Evolutionary conservation across 2,113 vertebrate species (phyloP).

Genomic region (Mola mola): DNA sequence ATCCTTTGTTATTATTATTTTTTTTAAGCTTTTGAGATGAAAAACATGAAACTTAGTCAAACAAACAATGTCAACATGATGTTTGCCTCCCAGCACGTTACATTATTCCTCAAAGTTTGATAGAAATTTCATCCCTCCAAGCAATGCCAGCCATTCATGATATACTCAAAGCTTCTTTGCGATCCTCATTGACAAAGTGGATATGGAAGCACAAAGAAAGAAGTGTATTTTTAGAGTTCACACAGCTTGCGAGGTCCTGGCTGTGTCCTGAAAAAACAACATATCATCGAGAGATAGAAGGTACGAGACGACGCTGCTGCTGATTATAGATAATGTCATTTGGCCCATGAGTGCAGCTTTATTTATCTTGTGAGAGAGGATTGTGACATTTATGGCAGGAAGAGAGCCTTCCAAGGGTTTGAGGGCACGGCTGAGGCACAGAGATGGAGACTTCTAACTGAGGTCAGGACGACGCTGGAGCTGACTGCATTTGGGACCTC

Average conservation of each 20-base stretch:
- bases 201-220: slow-evolving; percentile 6
- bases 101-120: neutral
- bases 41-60: too few species aligned
- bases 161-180: neutral
- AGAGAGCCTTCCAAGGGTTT: slow-evolving; percentile 76
- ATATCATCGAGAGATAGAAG: slow-evolving; percentile 43
- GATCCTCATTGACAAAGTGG: slow-evolving; percentile 5
- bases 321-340: slow-evolving; percentile 73
- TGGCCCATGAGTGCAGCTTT: slow-evolving; percentile 46
- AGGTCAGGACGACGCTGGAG: slow-evolving; percentile 52
- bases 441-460: slow-evolving; percentile 40
- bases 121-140: neutral
- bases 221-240: slow-evolving; percentile 14
- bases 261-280: slow-evolving; percentile 36
- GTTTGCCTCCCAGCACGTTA: too few species aligned
- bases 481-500: slow-evolving; percentile 52
- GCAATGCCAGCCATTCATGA: neutral
- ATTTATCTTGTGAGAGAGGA: slow-evolving; percentile 67
- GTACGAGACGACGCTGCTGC: slow-evolving; percentile 50
- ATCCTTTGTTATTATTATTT: too few species aligned
- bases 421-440: slow-evolving; percentile 70
- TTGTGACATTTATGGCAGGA: slow-evolving; percentile 79
- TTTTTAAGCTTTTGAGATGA: too few species aligned
- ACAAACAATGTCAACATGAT: too few species aligned
- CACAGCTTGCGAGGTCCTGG: slow-evolving; percentile 30